These are phyloP conservation scores for Nibea albiflora DNA, from an alignment of 2,113 vertebrate genomes.

Conservation along the genomic window DNA sequence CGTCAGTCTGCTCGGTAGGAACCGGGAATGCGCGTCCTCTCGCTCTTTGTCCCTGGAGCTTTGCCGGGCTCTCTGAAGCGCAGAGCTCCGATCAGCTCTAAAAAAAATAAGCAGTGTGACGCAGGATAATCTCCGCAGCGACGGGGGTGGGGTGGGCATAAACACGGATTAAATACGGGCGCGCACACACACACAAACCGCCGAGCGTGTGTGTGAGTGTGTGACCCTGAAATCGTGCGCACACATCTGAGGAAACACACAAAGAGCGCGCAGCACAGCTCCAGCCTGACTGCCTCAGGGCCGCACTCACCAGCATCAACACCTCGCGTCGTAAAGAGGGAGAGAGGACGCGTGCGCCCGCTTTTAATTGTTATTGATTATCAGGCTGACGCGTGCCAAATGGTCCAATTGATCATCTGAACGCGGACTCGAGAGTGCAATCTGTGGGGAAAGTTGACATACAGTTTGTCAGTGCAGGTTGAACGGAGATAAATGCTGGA, in stretches of 20 bases:
- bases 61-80: conserved; percentile 74
- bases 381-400: conserved; percentile 67
- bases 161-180: conserved; percentile 76
- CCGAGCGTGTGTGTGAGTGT: conserved; percentile 6
- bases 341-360: conserved; percentile 34
- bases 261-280: conserved; percentile 7
- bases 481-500: conserved; percentile 1
- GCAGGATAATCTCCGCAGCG: conserved; percentile 83
- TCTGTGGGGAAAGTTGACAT: conserved; percentile 31
- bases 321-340: conserved; percentile 32
- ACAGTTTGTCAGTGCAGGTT: conserved; percentile 23
- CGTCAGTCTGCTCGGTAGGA: background rate
- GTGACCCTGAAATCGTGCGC: conserved; percentile 1
- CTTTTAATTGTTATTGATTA: conserved; percentile 73
- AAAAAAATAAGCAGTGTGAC: conserved; percentile 73
- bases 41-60: conserved; percentile 78
- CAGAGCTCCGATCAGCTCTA: conserved; percentile 76
- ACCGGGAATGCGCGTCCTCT: conserved; percentile 46
- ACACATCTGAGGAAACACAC: conserved; percentile 26
- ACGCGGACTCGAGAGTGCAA: background rate
- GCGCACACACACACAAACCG: conserved; percentile 16
- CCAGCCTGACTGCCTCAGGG: conserved; percentile 43
- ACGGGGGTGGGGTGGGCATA: conserved; percentile 79
- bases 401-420: conserved; percentile 61
- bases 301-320: conserved; percentile 40